Evolutionary conservation across 2,797 vertebrate genomes (phyloP), one percentile per base, ranked within the genome.

Genomic region (Thamnophis elegans): DNA sequence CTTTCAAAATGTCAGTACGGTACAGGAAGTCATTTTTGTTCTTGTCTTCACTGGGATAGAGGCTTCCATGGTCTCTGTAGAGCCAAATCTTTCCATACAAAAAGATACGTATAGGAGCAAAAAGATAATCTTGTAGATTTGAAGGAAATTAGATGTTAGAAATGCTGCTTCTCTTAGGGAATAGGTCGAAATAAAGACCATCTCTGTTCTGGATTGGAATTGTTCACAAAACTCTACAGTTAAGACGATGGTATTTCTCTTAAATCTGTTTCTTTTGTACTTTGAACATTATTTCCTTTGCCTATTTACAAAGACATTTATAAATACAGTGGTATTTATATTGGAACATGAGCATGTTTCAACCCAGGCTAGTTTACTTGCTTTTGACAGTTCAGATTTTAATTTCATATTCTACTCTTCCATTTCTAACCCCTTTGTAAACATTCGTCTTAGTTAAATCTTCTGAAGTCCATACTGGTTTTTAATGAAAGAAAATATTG

Each of bases 21-120:
- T 22, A 78, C 36, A 78, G 73, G 20, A 78, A 42, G n/a, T 13
- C 87, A 93, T 92, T 88, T 59, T 93, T 89, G 90, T 85, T 93
- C 42, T 87, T 18, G 36, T 90, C 22, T 25, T 12, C 10, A 4
- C 8, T 53, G 28, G 13, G 16, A 6, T n/a, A 62, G 16, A 85
- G 62, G 11, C 10, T 89, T 87, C 47, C 36, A 82, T 62, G 20
- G 28, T 91, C 28, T 32, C 62, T 91, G 16, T 65, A 90, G 78
- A 89, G 3, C 51, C 90, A 85, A 51, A 53, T 42, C 85, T 92
- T 88, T 65, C 62, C 62, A 28, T 51, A 68, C 11, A 8, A 85
- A n/a, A 14, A 32, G 62, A 26, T 4, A 82, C 18, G 3, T 32
- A 55, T 51, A 42, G 58, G 28, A n/a, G 28, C 59, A 89, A 91